Conservation (phyloP, 2,888 invertebrate genomes). For the Dexiosoma caninum region DNA sequence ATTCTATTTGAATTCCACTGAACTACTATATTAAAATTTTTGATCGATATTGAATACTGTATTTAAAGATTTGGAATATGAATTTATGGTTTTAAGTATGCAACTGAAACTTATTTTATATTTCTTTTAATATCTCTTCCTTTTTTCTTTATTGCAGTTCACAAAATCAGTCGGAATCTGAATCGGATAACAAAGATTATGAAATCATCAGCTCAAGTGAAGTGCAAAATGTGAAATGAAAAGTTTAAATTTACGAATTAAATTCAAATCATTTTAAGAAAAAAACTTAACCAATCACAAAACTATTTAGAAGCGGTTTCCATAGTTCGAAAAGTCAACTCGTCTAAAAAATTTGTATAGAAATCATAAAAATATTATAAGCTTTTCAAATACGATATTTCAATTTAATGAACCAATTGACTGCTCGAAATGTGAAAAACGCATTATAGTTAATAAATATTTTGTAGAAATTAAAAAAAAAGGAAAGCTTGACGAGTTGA, state of each 20-base stretch:
- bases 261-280: conserved; percentile 43
- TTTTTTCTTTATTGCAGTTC: conserved; percentile 69
- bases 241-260: conserved; percentile 1
- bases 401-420: too few species aligned
- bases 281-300: conserved; percentile 11
- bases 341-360: too few species aligned
- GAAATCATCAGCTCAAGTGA: conserved; percentile 89
- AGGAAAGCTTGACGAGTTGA: conserved; percentile 20
- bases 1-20: too few species aligned
- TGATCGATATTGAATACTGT: too few species aligned
- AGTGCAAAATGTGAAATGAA: conserved; percentile 78
- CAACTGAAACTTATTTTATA: conserved; percentile 59
- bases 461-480: neutral
- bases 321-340: too few species aligned
- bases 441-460: too few species aligned
- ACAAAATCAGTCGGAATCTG: conserved; percentile 83
- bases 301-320: conserved; percentile 43
- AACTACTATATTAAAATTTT: too few species aligned
- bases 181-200: conserved; percentile 91
- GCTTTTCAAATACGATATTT: too few species aligned
- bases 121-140: conserved; percentile 25
- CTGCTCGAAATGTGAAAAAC: too few species aligned
- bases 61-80: too few species aligned
- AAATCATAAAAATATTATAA: too few species aligned
- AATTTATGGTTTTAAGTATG: too few species aligned